phyloP scores from a whole-genome alignment of 2,113 vertebrate genomes.

The Nibea coibor region DNA sequence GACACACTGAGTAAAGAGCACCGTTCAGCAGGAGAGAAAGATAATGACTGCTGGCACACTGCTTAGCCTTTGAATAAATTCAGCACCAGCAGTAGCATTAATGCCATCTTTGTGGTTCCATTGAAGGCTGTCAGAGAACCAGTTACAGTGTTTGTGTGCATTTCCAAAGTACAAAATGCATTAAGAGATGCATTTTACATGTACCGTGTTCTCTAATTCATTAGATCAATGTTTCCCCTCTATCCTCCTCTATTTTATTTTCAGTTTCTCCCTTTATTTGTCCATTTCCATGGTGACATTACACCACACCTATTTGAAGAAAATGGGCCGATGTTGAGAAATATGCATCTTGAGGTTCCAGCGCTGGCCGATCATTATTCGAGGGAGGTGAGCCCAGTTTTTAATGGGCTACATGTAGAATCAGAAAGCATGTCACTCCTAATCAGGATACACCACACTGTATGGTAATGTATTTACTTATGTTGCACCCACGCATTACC shows the following conservation, averaged over 20 bases:
- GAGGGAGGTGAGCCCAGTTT: neutral
- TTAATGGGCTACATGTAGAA: neutral
- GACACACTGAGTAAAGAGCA: slow-evolving; percentile 22
- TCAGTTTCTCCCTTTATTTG: neutral
- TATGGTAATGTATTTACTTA: neutral
- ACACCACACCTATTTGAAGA: neutral
- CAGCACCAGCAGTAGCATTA: neutral
- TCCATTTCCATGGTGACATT: neutral
- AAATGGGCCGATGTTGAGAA: neutral
- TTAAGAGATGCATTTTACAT: neutral
- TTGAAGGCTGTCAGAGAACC: neutral
- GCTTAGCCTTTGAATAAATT: slow-evolving; percentile 27
- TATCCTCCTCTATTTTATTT: neutral
- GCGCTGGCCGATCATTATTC: neutral
- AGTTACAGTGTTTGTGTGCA: neutral
- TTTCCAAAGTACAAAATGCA: neutral
- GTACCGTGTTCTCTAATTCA: neutral
- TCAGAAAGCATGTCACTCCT: slow-evolving; percentile 1
- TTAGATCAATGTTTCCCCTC: neutral
- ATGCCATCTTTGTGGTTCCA: neutral
- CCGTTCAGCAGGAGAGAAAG: slow-evolving; percentile 21
- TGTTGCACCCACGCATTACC: neutral
- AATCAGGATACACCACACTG: neutral
- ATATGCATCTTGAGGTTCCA: slow-evolving; percentile 1
- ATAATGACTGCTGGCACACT: slow-evolving; percentile 29